Percentiles rank a stretch among this genome's conserved stretches.
Conservation (phyloP, 1,140 invertebrate species). For the Proctacanthus coquilletti region DNA sequence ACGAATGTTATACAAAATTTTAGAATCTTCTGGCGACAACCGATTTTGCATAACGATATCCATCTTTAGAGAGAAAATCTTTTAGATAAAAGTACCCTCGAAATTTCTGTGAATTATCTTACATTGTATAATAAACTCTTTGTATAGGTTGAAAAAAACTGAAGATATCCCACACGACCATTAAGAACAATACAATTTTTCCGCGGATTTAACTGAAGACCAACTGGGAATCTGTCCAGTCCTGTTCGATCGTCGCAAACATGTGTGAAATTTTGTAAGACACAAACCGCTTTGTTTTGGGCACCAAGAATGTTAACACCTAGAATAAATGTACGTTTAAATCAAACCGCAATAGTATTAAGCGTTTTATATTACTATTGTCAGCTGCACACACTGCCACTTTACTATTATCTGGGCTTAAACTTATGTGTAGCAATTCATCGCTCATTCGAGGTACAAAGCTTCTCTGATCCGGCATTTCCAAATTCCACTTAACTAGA, state of each 20-base stretch:
- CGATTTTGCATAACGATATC: constrained; percentile 61
- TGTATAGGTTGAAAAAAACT: constrained; percentile 56
- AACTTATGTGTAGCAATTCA: constrained; percentile 47
- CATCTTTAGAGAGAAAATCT: constrained; percentile 37
- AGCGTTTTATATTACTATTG: constrained; percentile 44
- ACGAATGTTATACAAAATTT: constrained; percentile 47
- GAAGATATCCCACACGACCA: constrained; percentile 59
- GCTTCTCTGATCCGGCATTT: constrained; percentile 31
- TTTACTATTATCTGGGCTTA: constrained; percentile 45
- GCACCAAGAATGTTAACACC: constrained; percentile 50
- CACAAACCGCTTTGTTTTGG: constrained; percentile 37
- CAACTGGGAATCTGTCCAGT: constrained; percentile 37
- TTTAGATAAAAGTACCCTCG: constrained; percentile 1
- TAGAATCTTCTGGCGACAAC: constrained; percentile 42
- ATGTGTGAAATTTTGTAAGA: constrained; percentile 54
- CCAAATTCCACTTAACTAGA: constrained; percentile 59
- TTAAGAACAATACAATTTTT: constrained; percentile 55
- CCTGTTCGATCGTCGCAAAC: constrained; percentile 31
- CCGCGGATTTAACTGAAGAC: constrained; percentile 48
- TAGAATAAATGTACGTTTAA: constrained; percentile 16
- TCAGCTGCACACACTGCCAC: constrained; percentile 53
- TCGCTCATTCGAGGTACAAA: constrained; percentile 60
- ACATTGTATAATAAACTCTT: constrained; percentile 60
- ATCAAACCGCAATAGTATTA: too few species aligned
- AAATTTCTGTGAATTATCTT: constrained; percentile 19